phyloP scores from a whole-genome alignment of 2,888 invertebrate genomes.

The Iselma pallidipennis region DNA sequence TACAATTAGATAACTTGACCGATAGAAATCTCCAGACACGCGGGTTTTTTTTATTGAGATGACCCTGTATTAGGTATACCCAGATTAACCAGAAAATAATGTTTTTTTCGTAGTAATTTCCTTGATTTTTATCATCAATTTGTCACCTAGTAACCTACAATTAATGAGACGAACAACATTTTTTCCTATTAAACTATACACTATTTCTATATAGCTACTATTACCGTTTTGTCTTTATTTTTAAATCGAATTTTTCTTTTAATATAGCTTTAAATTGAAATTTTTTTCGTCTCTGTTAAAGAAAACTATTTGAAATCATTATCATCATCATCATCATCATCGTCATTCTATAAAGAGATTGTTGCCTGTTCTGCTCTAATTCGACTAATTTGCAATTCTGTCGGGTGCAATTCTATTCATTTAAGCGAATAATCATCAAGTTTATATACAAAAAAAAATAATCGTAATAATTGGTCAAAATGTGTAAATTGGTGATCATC shows the following conservation, averaged over 20 bases:
- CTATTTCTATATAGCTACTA: background rate
- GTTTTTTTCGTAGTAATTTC: background rate
- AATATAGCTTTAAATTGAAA: background rate
- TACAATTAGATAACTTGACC: no score
- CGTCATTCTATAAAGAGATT: no score
- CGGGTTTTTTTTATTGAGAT: no score
- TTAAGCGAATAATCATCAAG: background rate
- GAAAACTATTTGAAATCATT: no score
- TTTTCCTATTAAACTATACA: background rate
- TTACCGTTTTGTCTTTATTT: background rate
- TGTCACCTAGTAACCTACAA: background rate
- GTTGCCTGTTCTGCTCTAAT: background rate
- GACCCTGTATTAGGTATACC: no score
- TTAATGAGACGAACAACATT: background rate
- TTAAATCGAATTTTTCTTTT: background rate
- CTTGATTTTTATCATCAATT: background rate
- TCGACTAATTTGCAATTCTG: background rate
- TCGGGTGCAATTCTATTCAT: no score
- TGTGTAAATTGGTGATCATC: no score
- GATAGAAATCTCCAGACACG: no score
- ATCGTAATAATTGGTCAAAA: background rate
- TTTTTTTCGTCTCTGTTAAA: background rate
- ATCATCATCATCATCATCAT: no score
- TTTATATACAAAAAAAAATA: background rate
- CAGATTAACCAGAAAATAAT: no score